phyloP scores from a whole-genome alignment of 2,797 vertebrate species.

The Oophaga sylvatica region DNA sequence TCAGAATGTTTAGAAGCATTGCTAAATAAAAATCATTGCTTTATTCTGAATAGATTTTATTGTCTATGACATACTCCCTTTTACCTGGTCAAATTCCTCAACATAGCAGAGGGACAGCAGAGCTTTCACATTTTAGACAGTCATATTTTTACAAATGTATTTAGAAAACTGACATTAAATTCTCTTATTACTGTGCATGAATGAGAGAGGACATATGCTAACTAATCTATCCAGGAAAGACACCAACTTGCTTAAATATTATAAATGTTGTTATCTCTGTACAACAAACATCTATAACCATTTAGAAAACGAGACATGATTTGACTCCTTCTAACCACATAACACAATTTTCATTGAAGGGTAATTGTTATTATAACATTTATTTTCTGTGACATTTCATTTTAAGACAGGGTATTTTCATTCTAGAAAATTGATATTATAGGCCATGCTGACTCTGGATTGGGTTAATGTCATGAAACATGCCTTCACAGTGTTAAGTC shows the following conservation, averaged over 20 bases:
- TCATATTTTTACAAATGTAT: not conserved
- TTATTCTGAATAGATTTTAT: too few relatives aligned
- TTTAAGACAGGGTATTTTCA: conserved; percentile 21
- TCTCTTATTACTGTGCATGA: not conserved
- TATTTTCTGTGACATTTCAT: conserved; percentile 27
- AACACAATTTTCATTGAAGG: conserved; percentile 27
- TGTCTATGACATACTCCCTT: too few relatives aligned
- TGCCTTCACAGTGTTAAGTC: not conserved
- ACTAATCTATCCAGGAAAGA: not conserved
- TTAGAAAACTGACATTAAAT: not conserved
- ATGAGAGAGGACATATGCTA: not conserved
- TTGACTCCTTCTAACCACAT: conserved; percentile 16
- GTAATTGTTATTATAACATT: conserved; percentile 17
- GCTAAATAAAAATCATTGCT: too few relatives aligned
- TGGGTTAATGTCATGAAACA: not conserved
- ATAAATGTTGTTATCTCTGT: not conserved
- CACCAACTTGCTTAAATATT: not conserved
- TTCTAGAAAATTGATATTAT: not conserved
- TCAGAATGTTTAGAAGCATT: too few relatives aligned
- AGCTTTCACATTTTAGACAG: not conserved
- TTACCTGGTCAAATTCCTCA: too few relatives aligned
- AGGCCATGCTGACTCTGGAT: not conserved
- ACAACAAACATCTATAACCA: not conserved
- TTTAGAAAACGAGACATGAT: conserved; percentile 15
- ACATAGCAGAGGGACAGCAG: too few relatives aligned